phyloP scores from a whole-genome alignment of 2,888 invertebrate genomes.

The Papilio elwesi region DNA sequence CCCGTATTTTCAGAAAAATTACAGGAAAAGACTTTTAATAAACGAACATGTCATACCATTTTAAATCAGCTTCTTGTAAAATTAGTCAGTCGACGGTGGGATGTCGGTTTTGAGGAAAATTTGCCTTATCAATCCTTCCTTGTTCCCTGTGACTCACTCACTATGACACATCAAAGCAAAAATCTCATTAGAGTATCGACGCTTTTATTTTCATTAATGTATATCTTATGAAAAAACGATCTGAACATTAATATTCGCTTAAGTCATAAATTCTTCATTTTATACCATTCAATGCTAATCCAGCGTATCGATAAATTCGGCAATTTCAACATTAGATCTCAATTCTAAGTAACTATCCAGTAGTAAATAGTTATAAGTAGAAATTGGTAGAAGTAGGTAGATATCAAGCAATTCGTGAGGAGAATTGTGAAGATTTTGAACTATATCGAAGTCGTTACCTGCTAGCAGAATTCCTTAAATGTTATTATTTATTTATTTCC shows the following conservation, averaged over 20 bases:
- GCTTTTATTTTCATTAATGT: not conserved
- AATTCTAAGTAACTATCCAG: slow-evolving; percentile 8
- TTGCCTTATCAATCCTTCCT: not conserved
- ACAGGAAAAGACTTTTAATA: not conserved
- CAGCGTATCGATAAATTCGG: not conserved
- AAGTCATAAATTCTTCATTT: no score
- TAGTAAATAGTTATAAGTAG: slow-evolving; percentile 20
- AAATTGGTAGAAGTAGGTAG: slow-evolving; percentile 60
- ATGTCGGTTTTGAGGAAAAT: not conserved
- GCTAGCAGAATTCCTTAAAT: not conserved
- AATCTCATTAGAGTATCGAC: not conserved
- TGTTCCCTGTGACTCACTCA: not conserved
- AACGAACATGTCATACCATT: not conserved
- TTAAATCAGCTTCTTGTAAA: not conserved
- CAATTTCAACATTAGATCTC: not conserved
- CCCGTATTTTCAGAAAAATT: not conserved
- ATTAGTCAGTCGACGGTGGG: not conserved
- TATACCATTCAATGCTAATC: not conserved
- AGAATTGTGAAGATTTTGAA: slow-evolving; percentile 66
- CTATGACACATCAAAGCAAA: no score
- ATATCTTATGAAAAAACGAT: not conserved
- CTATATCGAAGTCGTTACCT: not conserved
- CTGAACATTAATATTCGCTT: no score
- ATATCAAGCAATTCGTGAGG: slow-evolving; percentile 71
- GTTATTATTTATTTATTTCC: slow-evolving; percentile 3